Conservation (phyloP, 2,113 vertebrate genomes). For the Penelope pileata region DNA sequence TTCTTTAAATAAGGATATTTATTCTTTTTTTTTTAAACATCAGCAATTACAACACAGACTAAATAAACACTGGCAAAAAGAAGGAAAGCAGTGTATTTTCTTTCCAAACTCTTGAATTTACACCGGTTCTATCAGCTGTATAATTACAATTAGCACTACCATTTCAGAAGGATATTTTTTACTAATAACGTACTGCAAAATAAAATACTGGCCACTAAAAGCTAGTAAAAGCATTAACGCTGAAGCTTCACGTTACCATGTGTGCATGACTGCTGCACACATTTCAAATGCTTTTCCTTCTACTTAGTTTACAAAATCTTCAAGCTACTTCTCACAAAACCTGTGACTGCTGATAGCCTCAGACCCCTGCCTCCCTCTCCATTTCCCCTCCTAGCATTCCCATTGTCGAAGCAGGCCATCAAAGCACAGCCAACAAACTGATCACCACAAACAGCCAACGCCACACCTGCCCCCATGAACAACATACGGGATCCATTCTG, state of each 20-base stretch:
- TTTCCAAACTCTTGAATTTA: not conserved
- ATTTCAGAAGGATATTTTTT: not conserved
- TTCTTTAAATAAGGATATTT: not conserved
- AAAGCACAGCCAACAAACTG: not conserved
- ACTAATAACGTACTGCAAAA: not conserved
- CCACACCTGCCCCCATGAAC: fast-evolving
- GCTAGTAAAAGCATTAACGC: not conserved
- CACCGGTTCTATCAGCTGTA: not conserved
- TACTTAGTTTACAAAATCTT: not conserved
- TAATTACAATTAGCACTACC: not conserved
- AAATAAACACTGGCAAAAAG: not conserved
- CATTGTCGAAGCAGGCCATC: not conserved
- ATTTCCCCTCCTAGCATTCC: not conserved
- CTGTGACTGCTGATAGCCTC: not conserved
- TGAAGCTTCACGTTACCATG: not conserved
- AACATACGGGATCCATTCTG: not conserved
- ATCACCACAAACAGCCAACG: not conserved
- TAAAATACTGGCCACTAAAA: not conserved
- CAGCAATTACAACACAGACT: not conserved
- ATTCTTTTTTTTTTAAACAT: not conserved
- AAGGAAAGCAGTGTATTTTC: not conserved
- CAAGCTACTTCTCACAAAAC: not conserved
- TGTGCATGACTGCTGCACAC: fast-evolving
- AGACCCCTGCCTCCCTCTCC: not conserved
- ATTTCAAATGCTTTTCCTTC: not conserved